Evolutionary conservation across 2,113 vertebrate species (phyloP), one percentile per base, ranked within the genome.

Genomic region (Sitta europaea): DNA sequence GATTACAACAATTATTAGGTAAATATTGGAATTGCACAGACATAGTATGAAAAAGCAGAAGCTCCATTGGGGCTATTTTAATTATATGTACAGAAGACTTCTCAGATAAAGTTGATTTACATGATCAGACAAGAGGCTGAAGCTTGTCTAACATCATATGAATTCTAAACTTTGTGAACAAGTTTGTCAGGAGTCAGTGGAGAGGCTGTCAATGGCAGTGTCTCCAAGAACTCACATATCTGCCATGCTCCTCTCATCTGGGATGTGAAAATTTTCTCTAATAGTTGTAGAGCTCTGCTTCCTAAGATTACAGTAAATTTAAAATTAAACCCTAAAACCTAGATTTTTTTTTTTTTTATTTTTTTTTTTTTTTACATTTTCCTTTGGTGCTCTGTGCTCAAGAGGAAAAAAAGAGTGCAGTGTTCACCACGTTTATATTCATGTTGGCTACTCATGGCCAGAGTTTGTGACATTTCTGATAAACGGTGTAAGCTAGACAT

Each of bases 361-460:
- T 71, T 42, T 43, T 13, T 18, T 24, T 27, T 21, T 29, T 42
- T 71, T 42, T 40, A 15, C 2, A 14, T 88, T 88, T 86, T 11
- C 5, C 8, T 10, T 65, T 72, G 23, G 6, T 28, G 3, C 1
- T 43, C 12, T 48, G 3, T 43, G 40, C 7, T 36, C 10, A 24
- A 35, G 11, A 15, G 8, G 5, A 19, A 13, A 17, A 61, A 40
- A 42, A 36, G 1, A 31, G 2, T 22, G 2, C 3, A 55, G 6
- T 15, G 72, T 73, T 80, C 43, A 42, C 8, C 27, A 50, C 31
- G 14, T 84, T 94, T 81, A 23, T 57, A 18, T 6, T 68, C 2
- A 1, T 61, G 31, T 12, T 59, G 78, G 2, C 11, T 66, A 73
- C 17, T 55, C 4, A 9, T 31, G 38, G 70, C 10, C 86, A 50